Base-by-base conservation (phyloP, 2,888 invertebrate genomes). In the Pantelozetes paolii region DNA sequence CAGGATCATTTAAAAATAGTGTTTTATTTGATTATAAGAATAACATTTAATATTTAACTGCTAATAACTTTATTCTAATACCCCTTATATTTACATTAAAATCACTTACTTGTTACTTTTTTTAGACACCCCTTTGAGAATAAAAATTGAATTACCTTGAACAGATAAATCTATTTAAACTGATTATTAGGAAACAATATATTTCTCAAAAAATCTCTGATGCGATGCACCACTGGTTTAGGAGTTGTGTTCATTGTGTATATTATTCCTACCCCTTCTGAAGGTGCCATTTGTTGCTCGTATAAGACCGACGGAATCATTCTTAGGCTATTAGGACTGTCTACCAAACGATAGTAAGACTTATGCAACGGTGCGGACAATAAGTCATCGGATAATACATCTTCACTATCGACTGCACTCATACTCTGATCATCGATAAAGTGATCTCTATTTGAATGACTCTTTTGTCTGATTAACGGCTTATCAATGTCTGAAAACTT, bases 181-280 rank as follows among this genome's bases (percentile, higher is more conserved):
- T n/a, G n/a, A 20, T 36, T 6, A 28, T 36, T 62, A n/a, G 62
- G 62, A 36, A 62, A 62, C 20, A 62, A 32, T 6, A 62, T 36
- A 36, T 62, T 62, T 15, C 36, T 1, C 9, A 62, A 36, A 36
- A 62, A 62, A 8, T 62, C 62, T 36, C 36, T 32, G 9, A 62
- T 62, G 28, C 62, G 28, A 36, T 62, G 62, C 2, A 36, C 36
- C 32, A 62, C 32, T 36, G 62, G 62, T 36, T 62, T 62, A 2
- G 62, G 32, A 6, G n/a, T 26, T 18, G 20, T 15, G 23, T 3
- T n/a, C 3, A 54, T 54, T 3, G 9, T 18, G 1, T 6, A 1
- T 15, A 5, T 57, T 15, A 5, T 18, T 28, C 26, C 6, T 2
- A 13, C 23, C 2, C 2, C 28, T 2, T 57, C 20, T 1, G 2